Evolutionary conservation across 2,888 invertebrate species (phyloP), one percentile per base, ranked within the genome.

Genomic region (Drosophila ustulata): DNA sequence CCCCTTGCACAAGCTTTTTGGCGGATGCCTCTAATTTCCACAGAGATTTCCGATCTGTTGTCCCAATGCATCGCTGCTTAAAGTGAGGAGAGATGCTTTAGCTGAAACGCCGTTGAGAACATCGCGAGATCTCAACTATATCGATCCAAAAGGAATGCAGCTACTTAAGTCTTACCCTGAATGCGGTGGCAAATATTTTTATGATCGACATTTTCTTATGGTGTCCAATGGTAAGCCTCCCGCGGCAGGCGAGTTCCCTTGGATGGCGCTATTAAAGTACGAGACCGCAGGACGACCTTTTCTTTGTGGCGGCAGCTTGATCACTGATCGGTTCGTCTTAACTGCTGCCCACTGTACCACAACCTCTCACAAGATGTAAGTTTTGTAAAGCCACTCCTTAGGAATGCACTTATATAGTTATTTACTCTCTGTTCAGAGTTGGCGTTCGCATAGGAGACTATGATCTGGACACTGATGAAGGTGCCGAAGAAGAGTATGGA

Each of bases 221-320:
- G 96, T 49, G 92, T 94, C 26, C 26, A 94, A 94, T 3, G 96
- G 96, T 0, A 93, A 94, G 46, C 92, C 93, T 65, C 94, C 96
- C 0, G 91, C 90, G 0, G 88, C 95, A 4, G 94, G 93, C 43
- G 95, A 96, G 78, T 95, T 94, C 91, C 96, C 96, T 0, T 96
- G 96, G 96, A 95, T 96, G 95, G 95, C 95, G 0, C 92, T 96
- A 1, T 89, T 96, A 11, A 94, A 94, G 1, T 96, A 96, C 75
- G 89, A 93, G 53, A 91, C 93, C 61, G 26, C 65, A 0, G 79
- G 80, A 1, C 66, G 80, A 5, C 68, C 63, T 43, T 90, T 93
- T 90, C 92, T 91, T 28, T 92, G 92, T 64, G 92, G 90, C 18
- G 92, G 91, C 18, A 82, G 91, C 9, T 61, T 92, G 56, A 92